A percentile compares a stretch with the other conserved stretches of the same genome.
Evolutionary conservation across 2,113 vertebrate species (phyloP).

Genomic region (Tetraodon nigroviridis): DNA sequence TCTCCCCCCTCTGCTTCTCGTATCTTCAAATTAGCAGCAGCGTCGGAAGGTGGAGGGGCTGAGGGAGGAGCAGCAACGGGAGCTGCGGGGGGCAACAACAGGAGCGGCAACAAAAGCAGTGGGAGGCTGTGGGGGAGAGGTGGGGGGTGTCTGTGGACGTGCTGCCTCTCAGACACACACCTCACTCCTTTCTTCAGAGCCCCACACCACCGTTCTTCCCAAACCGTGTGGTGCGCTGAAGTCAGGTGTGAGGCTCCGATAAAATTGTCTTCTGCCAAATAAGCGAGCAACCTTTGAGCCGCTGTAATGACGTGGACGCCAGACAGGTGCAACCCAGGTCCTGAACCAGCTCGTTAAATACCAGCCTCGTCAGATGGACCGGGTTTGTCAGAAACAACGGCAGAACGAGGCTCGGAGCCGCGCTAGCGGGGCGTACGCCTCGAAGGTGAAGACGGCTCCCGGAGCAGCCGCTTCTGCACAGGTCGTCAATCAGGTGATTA

Average conservation of each 20-base stretch:
- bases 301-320: no score
- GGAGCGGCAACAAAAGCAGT: conserved; percentile 28
- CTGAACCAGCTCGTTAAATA: no score
- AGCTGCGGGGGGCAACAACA: conserved; percentile 13
- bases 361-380: no score
- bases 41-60: conserved; percentile 1
- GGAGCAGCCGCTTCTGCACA: no score
- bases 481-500: no score
- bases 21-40: conserved; percentile 9
- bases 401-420: no score
- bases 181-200: conserved; percentile 29
- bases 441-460: no score
- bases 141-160: conserved; percentile 18
- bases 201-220: conserved; percentile 24
- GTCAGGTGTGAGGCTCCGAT: conserved; percentile 13
- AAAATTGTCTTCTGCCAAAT: conserved; percentile 3
- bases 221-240: not conserved
- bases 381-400: no score
- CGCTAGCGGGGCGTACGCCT: no score
- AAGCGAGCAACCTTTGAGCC: conserved; percentile 4
- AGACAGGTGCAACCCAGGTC: no score
- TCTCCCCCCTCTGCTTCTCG: not conserved
- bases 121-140: conserved; percentile 26
- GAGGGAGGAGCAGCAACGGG: conserved; percentile 10
- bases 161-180: conserved; percentile 44